Conservation (phyloP, 1,140 invertebrate genomes). For the Camponotus vicinus region DNA sequence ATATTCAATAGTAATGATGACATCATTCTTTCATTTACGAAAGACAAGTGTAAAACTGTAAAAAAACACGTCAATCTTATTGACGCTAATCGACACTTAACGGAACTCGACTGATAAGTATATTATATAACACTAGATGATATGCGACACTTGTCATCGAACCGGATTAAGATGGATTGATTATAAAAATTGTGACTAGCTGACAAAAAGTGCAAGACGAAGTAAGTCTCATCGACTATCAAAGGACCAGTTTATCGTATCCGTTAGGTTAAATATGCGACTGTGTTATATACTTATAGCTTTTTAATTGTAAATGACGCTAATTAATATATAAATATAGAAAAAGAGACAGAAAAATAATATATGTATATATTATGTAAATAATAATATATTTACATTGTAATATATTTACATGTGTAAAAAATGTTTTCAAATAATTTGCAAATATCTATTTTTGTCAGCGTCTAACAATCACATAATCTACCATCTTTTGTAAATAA, state of each 20-base stretch:
- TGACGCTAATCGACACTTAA: background rate
- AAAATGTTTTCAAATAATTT: constrained; percentile 59
- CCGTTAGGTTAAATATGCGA: constrained; percentile 44
- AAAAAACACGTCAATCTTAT: background rate
- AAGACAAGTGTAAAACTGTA: constrained; percentile 3
- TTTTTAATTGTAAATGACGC: constrained; percentile 25
- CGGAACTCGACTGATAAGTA: constrained; percentile 11
- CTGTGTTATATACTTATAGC: constrained; percentile 31
- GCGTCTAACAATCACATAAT: constrained; percentile 4
- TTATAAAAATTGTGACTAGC: constrained; percentile 1
- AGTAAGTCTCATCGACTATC: constrained; percentile 1
- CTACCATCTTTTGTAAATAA: background rate
- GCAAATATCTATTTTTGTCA: constrained; percentile 14
- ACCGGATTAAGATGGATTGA: constrained; percentile 2
- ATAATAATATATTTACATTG: constrained; percentile 28
- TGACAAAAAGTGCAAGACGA: background rate
- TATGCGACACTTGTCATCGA: background rate
- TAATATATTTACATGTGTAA: constrained; percentile 42
- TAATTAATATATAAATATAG: constrained; percentile 39
- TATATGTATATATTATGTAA: background rate
- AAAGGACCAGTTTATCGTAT: constrained; percentile 47
- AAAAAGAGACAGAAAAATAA: background rate
- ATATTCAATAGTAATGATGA: constrained; percentile 11
- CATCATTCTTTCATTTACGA: background rate
- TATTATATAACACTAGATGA: constrained; percentile 21